Conservation (phyloP, 2,113 vertebrate genomes). For the Cololabis saira region DNA sequence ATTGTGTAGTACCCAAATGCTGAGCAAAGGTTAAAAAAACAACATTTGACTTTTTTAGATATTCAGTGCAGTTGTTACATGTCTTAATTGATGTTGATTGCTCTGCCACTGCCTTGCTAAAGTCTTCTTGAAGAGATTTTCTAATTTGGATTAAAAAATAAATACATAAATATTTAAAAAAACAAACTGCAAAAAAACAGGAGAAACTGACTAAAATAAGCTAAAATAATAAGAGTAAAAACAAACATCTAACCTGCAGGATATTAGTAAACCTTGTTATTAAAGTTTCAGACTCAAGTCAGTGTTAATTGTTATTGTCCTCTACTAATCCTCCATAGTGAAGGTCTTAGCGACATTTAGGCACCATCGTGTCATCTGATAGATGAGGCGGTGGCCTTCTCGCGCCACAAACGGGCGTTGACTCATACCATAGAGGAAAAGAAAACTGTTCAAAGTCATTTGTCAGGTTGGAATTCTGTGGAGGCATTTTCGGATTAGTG, state of each 20-base stretch:
- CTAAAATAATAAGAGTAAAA: too few species aligned
- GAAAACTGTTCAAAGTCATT: slow-evolving; percentile 54
- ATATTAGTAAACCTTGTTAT: slow-evolving; percentile 23
- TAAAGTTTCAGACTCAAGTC: slow-evolving; percentile 24
- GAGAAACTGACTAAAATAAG: too few species aligned
- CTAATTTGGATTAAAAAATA: too few species aligned
- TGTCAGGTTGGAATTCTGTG: slow-evolving; percentile 56
- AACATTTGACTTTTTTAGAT: too few species aligned
- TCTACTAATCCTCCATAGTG: slow-evolving; percentile 53
- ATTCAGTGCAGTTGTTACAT: too few species aligned
- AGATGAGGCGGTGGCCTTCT: slow-evolving; percentile 14
- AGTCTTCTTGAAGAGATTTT: too few species aligned
- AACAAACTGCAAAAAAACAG: too few species aligned
- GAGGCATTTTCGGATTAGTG: slow-evolving; percentile 50
- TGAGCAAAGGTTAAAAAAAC: too few species aligned
- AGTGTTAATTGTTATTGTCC: slow-evolving; percentile 26
- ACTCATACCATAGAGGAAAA: slow-evolving; percentile 28
- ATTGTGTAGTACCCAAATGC: too few species aligned
- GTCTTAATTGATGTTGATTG: too few species aligned
- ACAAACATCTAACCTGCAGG: background rate
- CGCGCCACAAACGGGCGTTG: slow-evolving; percentile 20
- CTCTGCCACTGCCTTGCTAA: too few species aligned
- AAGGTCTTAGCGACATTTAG: slow-evolving; percentile 48
- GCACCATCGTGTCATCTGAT: slow-evolving; percentile 50
- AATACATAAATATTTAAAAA: too few species aligned